Evolutionary conservation across 2,797 vertebrate species (phyloP), one percentile per base, ranked within the genome.

Genomic region (Alauda arvensis): DNA sequence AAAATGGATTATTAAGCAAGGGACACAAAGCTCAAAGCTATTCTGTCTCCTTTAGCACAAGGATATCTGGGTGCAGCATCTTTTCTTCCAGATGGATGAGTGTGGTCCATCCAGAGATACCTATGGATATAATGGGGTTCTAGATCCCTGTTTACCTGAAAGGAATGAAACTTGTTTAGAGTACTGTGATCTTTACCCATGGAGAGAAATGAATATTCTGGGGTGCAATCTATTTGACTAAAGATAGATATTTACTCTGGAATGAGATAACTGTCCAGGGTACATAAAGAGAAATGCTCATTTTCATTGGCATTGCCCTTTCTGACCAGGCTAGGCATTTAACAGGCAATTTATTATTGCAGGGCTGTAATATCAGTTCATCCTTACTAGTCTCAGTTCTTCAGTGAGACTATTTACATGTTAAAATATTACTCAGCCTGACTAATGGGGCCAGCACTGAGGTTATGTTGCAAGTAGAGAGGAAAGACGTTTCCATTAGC

Each of bases 371-470:
- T 86, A 66, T 23, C 82, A 72, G 45, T 88, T 80, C 89, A 87
- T 89, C 81, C 66, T 89, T 56, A 72, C 48, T 62, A 45, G 76
- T 79, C 49, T 75, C 55, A 40, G 48, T 89, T 89, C 75, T 49
- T 86, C 62, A 59, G 31, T 66, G n/a, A 88, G 56, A 84, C 37
- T 85, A 52, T 90, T 93, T 93, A 72, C 84, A 85, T 94, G 85
- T 75, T 83, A 72, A 94, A 77, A 49, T 71, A 87, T 92, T 91
- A 80, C 59, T 90, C 86, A 81, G 79, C 74, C 40, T 87, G 88
- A 93, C 55, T 86, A 91, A 89, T 62, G 78, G 68, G 85, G 81
- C 69, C 76, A 88, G 69, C 48, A 62, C 62, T 61, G 63, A 87
- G 67, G 34, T 89, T 91, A 67, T 65, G 68, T 63, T 91, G 62